Evolutionary conservation across 2,888 invertebrate species (phyloP).

Genomic region (Xanthorhoe spadicearia): DNA sequence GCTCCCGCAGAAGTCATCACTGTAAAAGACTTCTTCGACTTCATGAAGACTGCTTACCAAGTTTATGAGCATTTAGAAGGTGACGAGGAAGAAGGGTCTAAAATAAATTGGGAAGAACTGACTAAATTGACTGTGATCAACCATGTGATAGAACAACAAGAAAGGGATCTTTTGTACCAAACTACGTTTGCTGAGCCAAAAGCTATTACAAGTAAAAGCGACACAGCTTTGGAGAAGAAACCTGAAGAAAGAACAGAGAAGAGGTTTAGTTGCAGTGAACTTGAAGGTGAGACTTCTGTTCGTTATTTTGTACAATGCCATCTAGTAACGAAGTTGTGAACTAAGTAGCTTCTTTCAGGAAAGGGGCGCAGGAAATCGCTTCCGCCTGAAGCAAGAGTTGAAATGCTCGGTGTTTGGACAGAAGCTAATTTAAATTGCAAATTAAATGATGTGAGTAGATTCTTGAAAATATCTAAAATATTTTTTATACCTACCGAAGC

Average conservation of each 20-base stretch:
- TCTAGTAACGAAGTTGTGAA: conserved; percentile 40
- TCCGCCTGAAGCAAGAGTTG: conserved; percentile 69
- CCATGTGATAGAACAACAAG: conserved; percentile 77
- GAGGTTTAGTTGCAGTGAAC: conserved; percentile 71
- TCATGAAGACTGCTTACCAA: conserved; percentile 90
- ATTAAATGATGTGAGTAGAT: conserved; percentile 74
- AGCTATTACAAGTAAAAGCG: conserved; percentile 71
- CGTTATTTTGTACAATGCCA: conserved; percentile 37
- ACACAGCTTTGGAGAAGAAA: conserved; percentile 64
- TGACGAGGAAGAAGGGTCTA: conserved; percentile 71
- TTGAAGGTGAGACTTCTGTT: conserved; percentile 63
- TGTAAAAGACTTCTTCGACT: conserved; percentile 89
- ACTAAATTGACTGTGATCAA: conserved; percentile 79
- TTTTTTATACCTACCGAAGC: no score
- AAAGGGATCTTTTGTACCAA: conserved; percentile 73
- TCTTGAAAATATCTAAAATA: no score
- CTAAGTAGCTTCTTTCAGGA: conserved; percentile 48
- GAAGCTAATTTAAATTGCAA: conserved; percentile 81
- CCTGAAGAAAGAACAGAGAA: conserved; percentile 62
- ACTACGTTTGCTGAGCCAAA: conserved; percentile 65
- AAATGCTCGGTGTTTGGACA: conserved; percentile 81
- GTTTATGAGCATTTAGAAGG: conserved; percentile 82
- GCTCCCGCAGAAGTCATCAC: conserved; percentile 86
- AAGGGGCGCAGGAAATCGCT: conserved; percentile 60
- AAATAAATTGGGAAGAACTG: conserved; percentile 82